These are phyloP conservation scores for Nemotelus nigrinus DNA, from an alignment of 2,888 invertebrate species.

Conservation along the genomic window DNA sequence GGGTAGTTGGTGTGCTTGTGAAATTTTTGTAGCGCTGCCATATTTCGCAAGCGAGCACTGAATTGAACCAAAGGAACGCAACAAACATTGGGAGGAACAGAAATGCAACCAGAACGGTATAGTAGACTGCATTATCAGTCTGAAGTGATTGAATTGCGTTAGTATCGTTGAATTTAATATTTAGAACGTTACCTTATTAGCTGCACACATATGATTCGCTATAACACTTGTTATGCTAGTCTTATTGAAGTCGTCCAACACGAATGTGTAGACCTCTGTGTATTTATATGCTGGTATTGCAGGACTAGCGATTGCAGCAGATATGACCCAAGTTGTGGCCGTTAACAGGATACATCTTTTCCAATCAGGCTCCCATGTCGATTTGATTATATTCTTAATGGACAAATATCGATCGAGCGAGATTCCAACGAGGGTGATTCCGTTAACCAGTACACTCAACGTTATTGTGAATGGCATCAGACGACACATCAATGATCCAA, in stretches of 20 bases:
- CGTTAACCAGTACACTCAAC: constrained; percentile 67
- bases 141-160: constrained; percentile 51
- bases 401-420: constrained; percentile 69
- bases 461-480: constrained; percentile 67
- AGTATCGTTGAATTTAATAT: no score
- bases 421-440: constrained; percentile 68
- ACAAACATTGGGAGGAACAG: constrained; percentile 61
- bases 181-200: constrained; percentile 1
- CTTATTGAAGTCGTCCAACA: background rate
- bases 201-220: background rate
- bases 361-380: constrained; percentile 65
- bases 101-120: constrained; percentile 50
- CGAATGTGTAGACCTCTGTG: background rate
- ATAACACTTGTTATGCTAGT: background rate
- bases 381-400: constrained; percentile 62
- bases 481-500: constrained; percentile 66
- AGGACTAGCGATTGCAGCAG: constrained; percentile 64
- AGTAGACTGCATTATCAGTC: constrained; percentile 44
- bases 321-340: constrained; percentile 62
- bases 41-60: constrained; percentile 61
- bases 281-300: constrained; percentile 62
- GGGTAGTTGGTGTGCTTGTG: background rate
- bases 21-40: constrained; percentile 54
- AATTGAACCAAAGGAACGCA: constrained; percentile 63
- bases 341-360: constrained; percentile 60